Conservation (phyloP, 2,888 invertebrate species). For the Bhutanitis thaidina region DNA sequence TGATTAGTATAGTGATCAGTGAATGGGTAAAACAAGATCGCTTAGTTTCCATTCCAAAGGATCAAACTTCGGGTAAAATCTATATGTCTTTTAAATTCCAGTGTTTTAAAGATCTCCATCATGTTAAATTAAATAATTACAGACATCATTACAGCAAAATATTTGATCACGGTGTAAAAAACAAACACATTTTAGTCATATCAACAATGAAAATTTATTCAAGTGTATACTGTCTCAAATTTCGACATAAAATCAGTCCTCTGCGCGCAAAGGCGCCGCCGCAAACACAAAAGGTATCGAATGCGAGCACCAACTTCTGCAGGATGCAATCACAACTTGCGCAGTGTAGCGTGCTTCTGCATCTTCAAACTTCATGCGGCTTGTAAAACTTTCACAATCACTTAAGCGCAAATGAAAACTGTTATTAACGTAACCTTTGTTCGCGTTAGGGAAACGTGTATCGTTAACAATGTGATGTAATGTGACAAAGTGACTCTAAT, state of each 20-base stretch:
- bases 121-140: no score
- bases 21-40: no score
- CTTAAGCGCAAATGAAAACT: slow-evolving; percentile 17
- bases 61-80: no score
- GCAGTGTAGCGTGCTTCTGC: slow-evolving; percentile 28
- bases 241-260: slow-evolving; percentile 26
- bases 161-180: no score
- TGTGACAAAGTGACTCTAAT: no score
- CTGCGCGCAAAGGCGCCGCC: slow-evolving; percentile 45
- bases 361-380: slow-evolving; percentile 13
- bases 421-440: slow-evolving; percentile 11
- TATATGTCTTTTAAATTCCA: no score
- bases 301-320: slow-evolving; percentile 46
- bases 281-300: slow-evolving; percentile 64
- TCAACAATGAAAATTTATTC: not conserved
- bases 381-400: slow-evolving; percentile 14
- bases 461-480: not conserved
- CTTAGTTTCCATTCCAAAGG: no score
- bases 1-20: no score
- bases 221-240: not conserved
- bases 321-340: slow-evolving; percentile 70
- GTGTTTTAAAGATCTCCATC: no score
- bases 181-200: no score
- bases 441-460: not conserved
- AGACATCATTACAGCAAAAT: no score